A percentile compares a stretch with the other conserved stretches of the same genome.
Evolutionary conservation across 2,888 invertebrate genomes (phyloP).

Genomic region (Lithophane leautieri): DNA sequence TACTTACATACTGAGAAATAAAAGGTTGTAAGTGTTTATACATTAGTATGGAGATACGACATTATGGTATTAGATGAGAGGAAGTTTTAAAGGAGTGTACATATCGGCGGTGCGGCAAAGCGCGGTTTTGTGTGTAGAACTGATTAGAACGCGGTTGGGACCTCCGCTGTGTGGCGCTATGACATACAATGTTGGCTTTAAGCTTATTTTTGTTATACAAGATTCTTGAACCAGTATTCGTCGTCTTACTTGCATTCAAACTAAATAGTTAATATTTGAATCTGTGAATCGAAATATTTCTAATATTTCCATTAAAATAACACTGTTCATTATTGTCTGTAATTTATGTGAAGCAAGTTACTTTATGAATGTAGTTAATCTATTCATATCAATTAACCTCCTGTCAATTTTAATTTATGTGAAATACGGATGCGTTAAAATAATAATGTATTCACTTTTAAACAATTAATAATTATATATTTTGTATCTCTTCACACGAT

Average conservation of each 20-base stretch:
- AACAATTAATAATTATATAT: background rate
- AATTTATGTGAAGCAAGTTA: constrained; percentile 10
- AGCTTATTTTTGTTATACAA: constrained; percentile 69
- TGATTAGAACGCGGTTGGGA: constrained; percentile 83
- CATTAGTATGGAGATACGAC: constrained; percentile 63
- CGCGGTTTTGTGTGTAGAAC: constrained; percentile 80
- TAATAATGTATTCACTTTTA: constrained; percentile 42
- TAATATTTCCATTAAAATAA: background rate
- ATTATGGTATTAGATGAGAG: constrained; percentile 63
- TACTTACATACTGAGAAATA: constrained; percentile 60
- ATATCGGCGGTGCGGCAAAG: constrained; percentile 82
- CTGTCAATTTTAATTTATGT: constrained; percentile 44
- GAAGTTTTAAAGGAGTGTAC: constrained; percentile 81
- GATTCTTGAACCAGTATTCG: constrained; percentile 40
- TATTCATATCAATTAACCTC: constrained; percentile 51
- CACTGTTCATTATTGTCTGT: background rate
- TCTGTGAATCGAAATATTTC: background rate
- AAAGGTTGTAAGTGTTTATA: constrained; percentile 69
- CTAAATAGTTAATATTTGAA: background rate
- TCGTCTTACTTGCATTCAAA: constrained; percentile 24
- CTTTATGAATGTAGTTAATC: constrained; percentile 4
- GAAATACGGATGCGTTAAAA: constrained; percentile 16
- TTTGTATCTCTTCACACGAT: constrained; percentile 10
- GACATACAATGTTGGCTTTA: constrained; percentile 69
- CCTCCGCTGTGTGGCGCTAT: constrained; percentile 87